phyloP scores from a whole-genome alignment of 2,888 invertebrate genomes.

The Dasypolia templi region DNA sequence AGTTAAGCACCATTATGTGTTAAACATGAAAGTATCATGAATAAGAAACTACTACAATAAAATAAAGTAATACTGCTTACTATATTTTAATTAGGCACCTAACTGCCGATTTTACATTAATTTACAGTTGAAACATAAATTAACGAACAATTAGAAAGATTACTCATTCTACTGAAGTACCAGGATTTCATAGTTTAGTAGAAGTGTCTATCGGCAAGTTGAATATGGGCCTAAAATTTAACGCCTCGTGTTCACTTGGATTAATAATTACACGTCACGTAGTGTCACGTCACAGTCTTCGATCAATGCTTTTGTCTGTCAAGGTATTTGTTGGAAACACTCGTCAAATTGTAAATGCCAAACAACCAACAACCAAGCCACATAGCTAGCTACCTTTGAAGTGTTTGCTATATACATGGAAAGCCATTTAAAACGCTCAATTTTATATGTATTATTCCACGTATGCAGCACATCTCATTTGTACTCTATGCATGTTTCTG shows the following conservation, averaged over 20 bases:
- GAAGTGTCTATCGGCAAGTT: neutral
- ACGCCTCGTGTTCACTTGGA: too few relatives aligned
- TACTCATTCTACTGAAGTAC: constrained; percentile 22
- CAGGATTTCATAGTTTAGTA: constrained; percentile 9
- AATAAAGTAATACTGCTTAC: constrained; percentile 17
- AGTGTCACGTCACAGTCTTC: neutral
- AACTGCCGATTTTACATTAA: neutral
- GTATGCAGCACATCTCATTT: neutral
- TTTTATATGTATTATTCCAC: neutral
- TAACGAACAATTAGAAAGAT: neutral
- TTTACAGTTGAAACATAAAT: constrained; percentile 8
- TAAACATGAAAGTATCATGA: constrained; percentile 6
- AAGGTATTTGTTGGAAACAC: constrained; percentile 8
- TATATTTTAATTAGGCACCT: constrained; percentile 18
- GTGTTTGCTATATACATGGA: neutral
- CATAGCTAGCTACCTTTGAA: neutral
- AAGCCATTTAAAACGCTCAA: neutral
- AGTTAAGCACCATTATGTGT: neutral
- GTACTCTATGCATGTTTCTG: neutral
- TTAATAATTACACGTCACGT: too few relatives aligned
- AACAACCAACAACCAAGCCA: neutral
- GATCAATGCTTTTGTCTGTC: neutral
- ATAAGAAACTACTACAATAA: constrained; percentile 4
- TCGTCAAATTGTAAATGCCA: neutral
- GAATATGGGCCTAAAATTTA: neutral